phyloP scores from a whole-genome alignment of 2,797 vertebrate species.

The Falco biarmicus region DNA sequence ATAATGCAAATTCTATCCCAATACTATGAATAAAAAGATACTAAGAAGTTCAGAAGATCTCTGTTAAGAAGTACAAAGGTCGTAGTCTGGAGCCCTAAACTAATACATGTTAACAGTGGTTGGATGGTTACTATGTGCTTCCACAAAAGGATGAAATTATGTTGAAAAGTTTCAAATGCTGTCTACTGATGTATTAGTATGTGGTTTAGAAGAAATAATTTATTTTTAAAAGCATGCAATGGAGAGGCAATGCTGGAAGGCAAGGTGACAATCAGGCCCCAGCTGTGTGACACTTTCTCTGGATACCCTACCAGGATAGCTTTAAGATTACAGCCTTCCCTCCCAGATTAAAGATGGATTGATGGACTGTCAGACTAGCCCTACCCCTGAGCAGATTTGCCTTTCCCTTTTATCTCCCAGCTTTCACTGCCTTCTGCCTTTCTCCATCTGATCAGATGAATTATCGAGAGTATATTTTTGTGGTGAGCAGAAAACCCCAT shows the following conservation, averaged over 20 bases:
- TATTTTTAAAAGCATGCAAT: background rate
- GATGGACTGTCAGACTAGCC: background rate
- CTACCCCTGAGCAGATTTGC: background rate
- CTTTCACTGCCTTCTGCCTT: constrained; percentile 17
- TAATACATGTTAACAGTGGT: background rate
- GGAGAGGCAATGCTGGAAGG: background rate
- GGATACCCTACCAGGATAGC: background rate
- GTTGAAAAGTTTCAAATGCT: background rate
- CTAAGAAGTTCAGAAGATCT: background rate
- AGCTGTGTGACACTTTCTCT: background rate
- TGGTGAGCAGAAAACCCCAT: background rate
- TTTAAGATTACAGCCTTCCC: background rate
- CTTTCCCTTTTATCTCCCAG: background rate
- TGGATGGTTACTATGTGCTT: background rate
- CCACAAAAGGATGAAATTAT: background rate
- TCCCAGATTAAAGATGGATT: background rate
- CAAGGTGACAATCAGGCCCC: background rate
- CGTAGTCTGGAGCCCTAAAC: background rate
- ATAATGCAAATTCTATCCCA: background rate
- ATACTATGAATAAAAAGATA: background rate
- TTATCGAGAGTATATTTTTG: constrained; percentile 8
- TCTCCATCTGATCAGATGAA: background rate
- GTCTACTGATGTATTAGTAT: background rate
- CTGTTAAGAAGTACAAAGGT: background rate
- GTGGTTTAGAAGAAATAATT: background rate